phyloP scores from a whole-genome alignment of 2,797 vertebrate species.

The Lithobates sylvaticus region DNA sequence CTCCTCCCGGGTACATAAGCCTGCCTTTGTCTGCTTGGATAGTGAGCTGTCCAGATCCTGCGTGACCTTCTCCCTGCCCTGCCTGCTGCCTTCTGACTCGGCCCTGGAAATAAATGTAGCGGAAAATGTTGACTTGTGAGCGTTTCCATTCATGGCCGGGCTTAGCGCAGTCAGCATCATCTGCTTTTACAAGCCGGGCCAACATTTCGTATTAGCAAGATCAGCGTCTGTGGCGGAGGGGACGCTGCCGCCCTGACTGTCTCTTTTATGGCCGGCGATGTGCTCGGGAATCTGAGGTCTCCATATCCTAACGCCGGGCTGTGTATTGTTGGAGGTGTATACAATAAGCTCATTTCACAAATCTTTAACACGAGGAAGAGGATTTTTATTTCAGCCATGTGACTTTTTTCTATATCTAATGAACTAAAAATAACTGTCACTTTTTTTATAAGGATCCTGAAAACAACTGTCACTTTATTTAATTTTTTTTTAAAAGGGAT shows the following conservation, averaged over 20 bases:
- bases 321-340: background rate
- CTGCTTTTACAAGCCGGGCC: constrained; percentile 17
- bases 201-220: constrained; percentile 20
- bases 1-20: background rate
- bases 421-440: background rate
- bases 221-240: constrained; percentile 35
- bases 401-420: background rate
- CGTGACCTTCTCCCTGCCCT: background rate
- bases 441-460: too few relatives aligned
- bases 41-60: background rate
- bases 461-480: too few relatives aligned
- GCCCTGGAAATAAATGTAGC: constrained; percentile 10
- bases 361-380: background rate
- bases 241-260: background rate
- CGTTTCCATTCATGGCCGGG: constrained; percentile 36
- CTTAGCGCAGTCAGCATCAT: constrained; percentile 35
- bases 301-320: background rate
- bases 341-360: background rate
- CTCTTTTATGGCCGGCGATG: too few relatives aligned
- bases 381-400: background rate
- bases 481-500: background rate
- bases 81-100: background rate
- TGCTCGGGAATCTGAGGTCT: background rate
- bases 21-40: background rate
- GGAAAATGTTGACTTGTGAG: constrained; percentile 45